Evolutionary conservation across 2,113 vertebrate species (phyloP).

Genomic region (Oncorhynchus tshawytscha): DNA sequence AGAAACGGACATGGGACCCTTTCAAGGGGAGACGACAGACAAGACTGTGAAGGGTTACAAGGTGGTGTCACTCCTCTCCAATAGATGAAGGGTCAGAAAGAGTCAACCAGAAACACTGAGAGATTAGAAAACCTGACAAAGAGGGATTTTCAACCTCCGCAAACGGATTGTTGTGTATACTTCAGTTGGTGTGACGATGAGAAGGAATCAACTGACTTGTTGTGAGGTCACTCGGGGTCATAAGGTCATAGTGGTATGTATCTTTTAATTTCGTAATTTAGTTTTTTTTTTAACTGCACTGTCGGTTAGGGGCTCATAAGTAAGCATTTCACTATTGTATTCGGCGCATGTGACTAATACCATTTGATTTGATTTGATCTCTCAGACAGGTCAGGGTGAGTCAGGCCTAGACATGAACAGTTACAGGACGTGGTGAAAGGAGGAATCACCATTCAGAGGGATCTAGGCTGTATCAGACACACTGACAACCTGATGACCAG

Average conservation of each 20-base stretch:
- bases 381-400: no score
- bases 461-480: not conserved
- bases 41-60: no score
- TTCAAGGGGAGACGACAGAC: no score
- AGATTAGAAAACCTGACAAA: not conserved
- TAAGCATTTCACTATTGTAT: no score
- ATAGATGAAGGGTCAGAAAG: no score
- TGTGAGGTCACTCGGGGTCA: not conserved
- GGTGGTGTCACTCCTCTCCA: no score
- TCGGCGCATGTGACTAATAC: no score
- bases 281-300: no score
- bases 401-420: not conserved
- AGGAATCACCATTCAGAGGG: not conserved
- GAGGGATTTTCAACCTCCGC: not conserved
- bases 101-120: not conserved
- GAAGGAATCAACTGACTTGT: not conserved
- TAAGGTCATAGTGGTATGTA: not conserved
- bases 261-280: no score
- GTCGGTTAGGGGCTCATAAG: no score
- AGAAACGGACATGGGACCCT: no score
- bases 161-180: not conserved
- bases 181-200: not conserved
- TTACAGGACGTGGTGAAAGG: not conserved
- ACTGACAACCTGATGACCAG: constrained; percentile 32
- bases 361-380: no score